Conservation (phyloP, 2,888 invertebrate genomes). For the Ormyrus thymus region DNA sequence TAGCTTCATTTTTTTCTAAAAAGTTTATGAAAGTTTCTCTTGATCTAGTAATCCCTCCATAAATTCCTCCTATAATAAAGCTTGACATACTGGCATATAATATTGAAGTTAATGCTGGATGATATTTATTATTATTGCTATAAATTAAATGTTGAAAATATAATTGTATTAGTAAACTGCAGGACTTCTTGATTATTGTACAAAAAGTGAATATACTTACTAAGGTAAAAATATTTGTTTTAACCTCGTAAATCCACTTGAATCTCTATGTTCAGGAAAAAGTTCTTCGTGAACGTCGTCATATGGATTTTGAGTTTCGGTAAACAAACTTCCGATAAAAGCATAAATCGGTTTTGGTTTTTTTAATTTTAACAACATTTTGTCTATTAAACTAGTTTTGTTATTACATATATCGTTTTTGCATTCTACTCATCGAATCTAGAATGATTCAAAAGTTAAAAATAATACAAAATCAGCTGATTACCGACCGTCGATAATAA, state of each 20-base stretch:
- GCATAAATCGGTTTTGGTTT: background rate
- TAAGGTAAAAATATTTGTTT: conserved; percentile 58
- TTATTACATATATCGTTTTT: background rate
- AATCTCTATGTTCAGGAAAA: background rate
- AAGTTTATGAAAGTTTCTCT: conserved; percentile 80
- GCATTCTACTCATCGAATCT: background rate
- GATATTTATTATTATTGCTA: conserved; percentile 19
- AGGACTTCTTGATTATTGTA: background rate
- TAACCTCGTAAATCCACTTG: conserved; percentile 59
- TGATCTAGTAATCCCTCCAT: conserved; percentile 79
- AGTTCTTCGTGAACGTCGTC: conserved; percentile 6
- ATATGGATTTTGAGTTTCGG: conserved; percentile 10
- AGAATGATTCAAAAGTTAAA: too few species aligned
- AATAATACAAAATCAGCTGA: conserved; percentile 7
- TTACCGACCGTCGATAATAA: conserved; percentile 9
- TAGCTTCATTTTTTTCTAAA: conserved; percentile 85
- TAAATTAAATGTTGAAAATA: conserved; percentile 10
- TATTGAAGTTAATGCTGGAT: conserved; percentile 19
- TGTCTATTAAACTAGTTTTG: background rate
- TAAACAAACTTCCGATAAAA: background rate
- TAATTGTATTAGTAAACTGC: background rate
- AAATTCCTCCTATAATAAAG: conserved; percentile 77
- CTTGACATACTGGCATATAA: conserved; percentile 64
- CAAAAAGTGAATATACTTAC: conserved; percentile 58
- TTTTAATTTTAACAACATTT: conserved; percentile 10